Percentiles rank a stretch among this genome's conserved stretches.
Evolutionary conservation across 2,888 invertebrate species (phyloP).

Genomic region (Brenthis ino): DNA sequence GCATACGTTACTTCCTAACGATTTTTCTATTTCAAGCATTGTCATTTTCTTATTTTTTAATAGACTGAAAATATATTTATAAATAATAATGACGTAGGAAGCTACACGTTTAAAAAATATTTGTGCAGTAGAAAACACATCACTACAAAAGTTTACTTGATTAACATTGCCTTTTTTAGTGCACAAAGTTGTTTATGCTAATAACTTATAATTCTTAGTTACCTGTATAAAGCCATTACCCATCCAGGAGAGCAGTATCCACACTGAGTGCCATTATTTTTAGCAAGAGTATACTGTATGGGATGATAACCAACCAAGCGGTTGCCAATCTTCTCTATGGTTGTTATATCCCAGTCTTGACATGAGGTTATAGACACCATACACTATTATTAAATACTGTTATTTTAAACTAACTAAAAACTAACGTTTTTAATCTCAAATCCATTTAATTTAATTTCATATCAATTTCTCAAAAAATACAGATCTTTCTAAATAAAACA

Average conservation of each 20-base stretch:
- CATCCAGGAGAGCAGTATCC: conserved; percentile 88
- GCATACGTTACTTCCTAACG: conserved; percentile 88
- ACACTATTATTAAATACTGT: conserved; percentile 70
- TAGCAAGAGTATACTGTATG: conserved; percentile 82
- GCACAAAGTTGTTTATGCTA: too few species aligned
- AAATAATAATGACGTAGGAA: neutral
- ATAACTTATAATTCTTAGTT: neutral
- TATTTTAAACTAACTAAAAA: neutral
- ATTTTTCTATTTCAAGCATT: conserved; percentile 85
- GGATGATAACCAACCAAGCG: conserved; percentile 84
- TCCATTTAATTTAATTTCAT: too few species aligned
- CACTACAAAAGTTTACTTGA: too few species aligned
- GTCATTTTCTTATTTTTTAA: conserved; percentile 68
- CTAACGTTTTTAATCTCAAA: neutral
- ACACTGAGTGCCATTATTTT: conserved; percentile 85
- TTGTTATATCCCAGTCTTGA: conserved; percentile 84
- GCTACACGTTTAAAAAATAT: neutral
- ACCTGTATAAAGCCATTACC: conserved; percentile 80
- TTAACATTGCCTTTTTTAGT: too few species aligned
- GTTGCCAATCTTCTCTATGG: conserved; percentile 86
- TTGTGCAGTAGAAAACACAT: neutral
- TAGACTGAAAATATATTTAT: conserved; percentile 51
- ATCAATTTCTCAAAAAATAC: too few species aligned
- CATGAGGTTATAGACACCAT: conserved; percentile 82
- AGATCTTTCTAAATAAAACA: too few species aligned